Conservation (phyloP, 2,797 vertebrate species). For the Alosa sapidissima region DNA sequence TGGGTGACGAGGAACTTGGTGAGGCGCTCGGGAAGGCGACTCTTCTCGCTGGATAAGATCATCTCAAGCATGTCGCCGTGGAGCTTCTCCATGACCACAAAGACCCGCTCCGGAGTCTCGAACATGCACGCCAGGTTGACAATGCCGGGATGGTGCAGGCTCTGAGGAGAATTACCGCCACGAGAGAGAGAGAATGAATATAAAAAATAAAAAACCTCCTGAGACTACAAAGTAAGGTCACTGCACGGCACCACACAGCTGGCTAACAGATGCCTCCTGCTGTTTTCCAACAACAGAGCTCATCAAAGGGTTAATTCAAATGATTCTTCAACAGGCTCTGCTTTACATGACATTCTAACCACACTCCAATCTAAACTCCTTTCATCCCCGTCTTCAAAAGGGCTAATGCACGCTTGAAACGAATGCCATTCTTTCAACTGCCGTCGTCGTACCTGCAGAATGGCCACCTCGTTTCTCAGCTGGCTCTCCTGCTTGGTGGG, state of each 20-base stretch:
- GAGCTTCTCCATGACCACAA: slow-evolving; percentile 98
- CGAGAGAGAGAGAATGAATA: slow-evolving; percentile 3
- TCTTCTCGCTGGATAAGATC: slow-evolving; percentile 97
- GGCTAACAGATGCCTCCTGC: slow-evolving; percentile 22
- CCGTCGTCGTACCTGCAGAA: slow-evolving; percentile 80
- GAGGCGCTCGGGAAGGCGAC: slow-evolving; percentile 92
- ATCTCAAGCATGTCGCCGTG: slow-evolving; percentile 99
- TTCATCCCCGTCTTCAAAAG: not conserved
- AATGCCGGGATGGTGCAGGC: slow-evolving; percentile 82
- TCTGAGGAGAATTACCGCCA: slow-evolving; percentile 56
- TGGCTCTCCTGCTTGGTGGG: slow-evolving; percentile 93
- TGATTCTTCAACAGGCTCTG: slow-evolving; percentile 2
- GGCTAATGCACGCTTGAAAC: not conserved
- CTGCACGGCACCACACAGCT: not conserved
- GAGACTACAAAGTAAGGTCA: slow-evolving; percentile 22
- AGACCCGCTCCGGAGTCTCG: slow-evolving; percentile 94
- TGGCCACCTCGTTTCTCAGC: slow-evolving; percentile 90
- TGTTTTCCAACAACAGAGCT: not conserved
- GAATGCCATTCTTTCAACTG: not conserved
- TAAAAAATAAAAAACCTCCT: not conserved
- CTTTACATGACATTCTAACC: slow-evolving; percentile 18
- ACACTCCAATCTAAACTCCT: not conserved
- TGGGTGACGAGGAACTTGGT: slow-evolving; percentile 98
- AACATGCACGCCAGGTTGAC: slow-evolving; percentile 96
- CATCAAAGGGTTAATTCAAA: slow-evolving; percentile 2